Conservation (phyloP, 2,888 invertebrate species). For the Cryptosula pallasiana region DNA sequence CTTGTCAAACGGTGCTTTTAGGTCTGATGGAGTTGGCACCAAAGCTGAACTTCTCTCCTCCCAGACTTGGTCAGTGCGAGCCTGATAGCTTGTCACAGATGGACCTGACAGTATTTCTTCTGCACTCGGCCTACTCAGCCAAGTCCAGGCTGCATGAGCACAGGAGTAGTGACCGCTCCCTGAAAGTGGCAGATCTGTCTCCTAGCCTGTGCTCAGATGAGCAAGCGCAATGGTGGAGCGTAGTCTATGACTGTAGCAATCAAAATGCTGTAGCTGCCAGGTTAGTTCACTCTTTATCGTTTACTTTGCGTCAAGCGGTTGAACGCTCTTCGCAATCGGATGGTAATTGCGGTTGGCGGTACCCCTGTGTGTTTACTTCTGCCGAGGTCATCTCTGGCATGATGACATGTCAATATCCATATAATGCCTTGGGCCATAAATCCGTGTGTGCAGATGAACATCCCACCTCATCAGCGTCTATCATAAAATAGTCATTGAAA, state of each 20-base stretch:
- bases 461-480: too few species aligned
- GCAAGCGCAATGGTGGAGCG: slow-evolving; percentile 56
- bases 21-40: neutral
- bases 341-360: too few species aligned
- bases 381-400: too few species aligned
- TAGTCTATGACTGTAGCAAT: slow-evolving; percentile 59
- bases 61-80: neutral
- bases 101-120: neutral
- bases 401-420: too few species aligned
- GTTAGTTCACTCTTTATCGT: neutral
- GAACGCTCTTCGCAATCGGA: too few species aligned
- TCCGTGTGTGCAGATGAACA: too few species aligned
- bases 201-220: slow-evolving; percentile 41
- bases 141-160: slow-evolving; percentile 28
- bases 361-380: too few species aligned
- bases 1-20: too few species aligned
- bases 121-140: neutral
- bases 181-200: slow-evolving; percentile 45
- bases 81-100: slow-evolving; percentile 51
- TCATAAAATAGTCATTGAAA: too few species aligned
- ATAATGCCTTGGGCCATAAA: too few species aligned
- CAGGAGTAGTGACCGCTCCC: slow-evolving; percentile 35
- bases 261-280: slow-evolving; percentile 31
- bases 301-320: too few species aligned
- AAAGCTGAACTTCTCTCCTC: neutral